Evolutionary conservation across 2,888 invertebrate genomes (phyloP).

Genomic region (Xestobium rufovillosum): DNA sequence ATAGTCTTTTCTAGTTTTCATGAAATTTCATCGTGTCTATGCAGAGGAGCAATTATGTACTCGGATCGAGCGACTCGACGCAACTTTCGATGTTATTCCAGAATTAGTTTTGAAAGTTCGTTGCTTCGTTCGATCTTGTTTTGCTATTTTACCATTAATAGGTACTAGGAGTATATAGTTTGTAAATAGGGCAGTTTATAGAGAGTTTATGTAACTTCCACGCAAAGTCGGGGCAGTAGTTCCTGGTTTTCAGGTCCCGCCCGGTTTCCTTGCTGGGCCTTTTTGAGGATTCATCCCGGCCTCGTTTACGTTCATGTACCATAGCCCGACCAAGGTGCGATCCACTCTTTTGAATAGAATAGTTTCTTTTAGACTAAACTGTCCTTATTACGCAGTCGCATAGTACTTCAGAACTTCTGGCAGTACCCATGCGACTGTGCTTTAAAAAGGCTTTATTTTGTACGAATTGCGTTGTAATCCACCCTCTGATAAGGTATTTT

Average conservation of each 20-base stretch:
- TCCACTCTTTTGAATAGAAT: slow-evolving; percentile 37
- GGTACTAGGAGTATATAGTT: background rate
- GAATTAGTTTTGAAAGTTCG: too few relatives aligned
- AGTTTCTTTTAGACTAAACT: slow-evolving; percentile 22
- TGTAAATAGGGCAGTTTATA: slow-evolving; percentile 9
- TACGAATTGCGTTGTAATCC: too few relatives aligned
- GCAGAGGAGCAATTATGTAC: slow-evolving; percentile 31
- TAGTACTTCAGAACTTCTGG: too few relatives aligned
- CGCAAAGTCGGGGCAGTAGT: slow-evolving; percentile 42
- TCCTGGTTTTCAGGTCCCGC: slow-evolving; percentile 42
- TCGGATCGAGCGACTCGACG: slow-evolving; percentile 29
- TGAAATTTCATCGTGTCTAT: slow-evolving; percentile 42
- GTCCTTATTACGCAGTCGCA: background rate
- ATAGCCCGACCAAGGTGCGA: slow-evolving; percentile 41
- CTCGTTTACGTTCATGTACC: slow-evolving; percentile 39
- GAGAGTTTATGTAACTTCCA: slow-evolving; percentile 26
- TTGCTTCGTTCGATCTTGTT: slow-evolving; percentile 15
- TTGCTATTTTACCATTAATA: too few relatives aligned
- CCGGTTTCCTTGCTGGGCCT: slow-evolving; percentile 39
- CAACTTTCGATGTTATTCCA: too few relatives aligned
- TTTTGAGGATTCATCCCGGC: slow-evolving; percentile 40
- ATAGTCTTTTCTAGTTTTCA: slow-evolving; percentile 30
- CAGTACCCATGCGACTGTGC: too few relatives aligned
- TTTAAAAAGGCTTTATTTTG: slow-evolving; percentile 24
- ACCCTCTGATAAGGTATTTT: too few relatives aligned